Base-by-base conservation (phyloP, 2,888 invertebrate genomes). In the Tridacna gigas region DNA sequence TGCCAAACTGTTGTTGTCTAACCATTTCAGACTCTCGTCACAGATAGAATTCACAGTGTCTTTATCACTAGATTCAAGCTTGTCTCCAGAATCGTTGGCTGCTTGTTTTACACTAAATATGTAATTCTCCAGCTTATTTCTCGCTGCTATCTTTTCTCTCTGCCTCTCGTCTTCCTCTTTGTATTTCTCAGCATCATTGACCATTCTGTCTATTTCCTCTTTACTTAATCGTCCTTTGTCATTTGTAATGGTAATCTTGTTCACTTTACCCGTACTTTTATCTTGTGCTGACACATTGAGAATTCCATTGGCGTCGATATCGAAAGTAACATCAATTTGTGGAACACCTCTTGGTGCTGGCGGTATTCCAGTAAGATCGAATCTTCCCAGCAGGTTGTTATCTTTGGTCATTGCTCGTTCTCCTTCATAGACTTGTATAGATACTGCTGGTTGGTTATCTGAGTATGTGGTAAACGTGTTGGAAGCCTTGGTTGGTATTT, bases 331-430 rank as follows among this genome's bases (percentile, higher is more conserved):
- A 15, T 92, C 92, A 60, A 93, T 92, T 82, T 93, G 90, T 13
- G 93, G 93, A 5, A 93, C 90, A 51, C 93, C 93, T 74, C 93
- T 87, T 28, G 93, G 93, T 25, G 93, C 93, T 15, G 93, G 93
- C 28, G 94, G 93, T 67, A 94, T 93, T 22, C 93, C 93, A 28
- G 83, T 89, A 77, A 94, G 88, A 63, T 93, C 92, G 83, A 93
- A 93, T 25, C 79, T 84, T 20, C 93, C 93, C 9, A 93, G 87
- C 26, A 88, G 80, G 82, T 98, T 98, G 96, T 98, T 98, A 94
- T 98, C 98, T 94, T 97, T 98, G 91, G 98, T 98, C 98, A 98
- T 98, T 77, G 98, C 97, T 91, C 98, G 97, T 95, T 98, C 98
- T 83, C 98, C 98, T 95, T 98, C 98, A 94, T 97, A 98, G 0